A percentile compares a stretch with the other conserved stretches of the same genome.
Evolutionary conservation across 2,888 invertebrate species (phyloP).

Genomic region (Cryptophagus acutangulus): DNA sequence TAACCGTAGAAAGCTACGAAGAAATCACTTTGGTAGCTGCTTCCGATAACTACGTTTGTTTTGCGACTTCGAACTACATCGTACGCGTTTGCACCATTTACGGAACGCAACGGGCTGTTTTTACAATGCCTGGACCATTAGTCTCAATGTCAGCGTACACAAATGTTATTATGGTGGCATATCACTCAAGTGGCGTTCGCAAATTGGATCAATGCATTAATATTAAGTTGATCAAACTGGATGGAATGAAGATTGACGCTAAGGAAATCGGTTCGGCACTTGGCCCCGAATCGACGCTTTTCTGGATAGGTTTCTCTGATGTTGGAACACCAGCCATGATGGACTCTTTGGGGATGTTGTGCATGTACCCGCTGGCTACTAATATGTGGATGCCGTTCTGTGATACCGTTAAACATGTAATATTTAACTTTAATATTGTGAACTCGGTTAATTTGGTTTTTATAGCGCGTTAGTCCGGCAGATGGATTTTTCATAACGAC

Average conservation of each 20-base stretch:
- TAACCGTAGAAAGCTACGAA: slow-evolving; percentile 73
- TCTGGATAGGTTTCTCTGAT: slow-evolving; percentile 79
- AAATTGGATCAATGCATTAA: slow-evolving; percentile 54
- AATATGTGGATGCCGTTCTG: slow-evolving; percentile 78
- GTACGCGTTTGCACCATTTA: slow-evolving; percentile 79
- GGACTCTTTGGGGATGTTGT: slow-evolving; percentile 73
- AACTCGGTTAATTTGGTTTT: slow-evolving; percentile 20
- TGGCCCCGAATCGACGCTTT: slow-evolving; percentile 60
- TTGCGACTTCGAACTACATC: slow-evolving; percentile 68
- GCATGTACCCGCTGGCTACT: slow-evolving; percentile 64
- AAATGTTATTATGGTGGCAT: slow-evolving; percentile 60
- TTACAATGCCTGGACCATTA: slow-evolving; percentile 68
- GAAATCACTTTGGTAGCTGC: slow-evolving; percentile 63
- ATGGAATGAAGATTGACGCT: slow-evolving; percentile 47
- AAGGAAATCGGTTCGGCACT: slow-evolving; percentile 60
- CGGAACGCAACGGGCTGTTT: slow-evolving; percentile 79
- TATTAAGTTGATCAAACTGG: slow-evolving; percentile 52
- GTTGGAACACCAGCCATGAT: slow-evolving; percentile 71
- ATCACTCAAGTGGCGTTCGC: slow-evolving; percentile 57
- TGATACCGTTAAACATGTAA: slow-evolving; percentile 67
- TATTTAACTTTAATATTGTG: slow-evolving; percentile 46
- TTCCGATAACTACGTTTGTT: slow-evolving; percentile 73
- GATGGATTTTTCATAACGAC: slow-evolving; percentile 75
- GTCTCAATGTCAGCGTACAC: slow-evolving; percentile 62
- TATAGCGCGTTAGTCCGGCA: slow-evolving; percentile 59